phyloP scores from a whole-genome alignment of 2,113 vertebrate species.

The Neolamprologus tretocephalus region DNA sequence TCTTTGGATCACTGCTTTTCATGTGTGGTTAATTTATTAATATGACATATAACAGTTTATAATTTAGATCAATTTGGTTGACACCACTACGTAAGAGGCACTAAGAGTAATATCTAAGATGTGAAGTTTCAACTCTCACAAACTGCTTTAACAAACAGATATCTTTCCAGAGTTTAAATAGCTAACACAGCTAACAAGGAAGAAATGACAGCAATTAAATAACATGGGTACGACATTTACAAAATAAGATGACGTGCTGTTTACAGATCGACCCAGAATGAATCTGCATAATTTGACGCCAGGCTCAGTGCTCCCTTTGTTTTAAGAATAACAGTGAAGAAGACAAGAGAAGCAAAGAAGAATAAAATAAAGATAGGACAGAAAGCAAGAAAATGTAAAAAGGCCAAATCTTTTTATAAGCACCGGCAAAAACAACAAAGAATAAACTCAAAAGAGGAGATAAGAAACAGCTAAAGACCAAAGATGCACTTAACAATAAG shows the following conservation, averaged over 20 bases:
- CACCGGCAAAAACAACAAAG: neutral
- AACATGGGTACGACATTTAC: neutral
- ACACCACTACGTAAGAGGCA: neutral
- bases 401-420: neutral
- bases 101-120: neutral
- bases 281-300: neutral
- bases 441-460: neutral
- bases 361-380: neutral
- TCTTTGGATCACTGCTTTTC: neutral
- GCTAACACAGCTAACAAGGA: neutral
- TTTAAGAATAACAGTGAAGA: neutral
- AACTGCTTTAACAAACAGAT: neutral
- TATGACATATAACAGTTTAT: neutral
- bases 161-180: neutral
- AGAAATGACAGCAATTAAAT: neutral
- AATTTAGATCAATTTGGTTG: neutral
- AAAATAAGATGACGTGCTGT: neutral
- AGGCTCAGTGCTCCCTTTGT: conserved; percentile 20
- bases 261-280: neutral
- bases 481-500: neutral
- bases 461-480: neutral
- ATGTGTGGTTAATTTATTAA: neutral
- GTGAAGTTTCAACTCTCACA: neutral
- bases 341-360: neutral
- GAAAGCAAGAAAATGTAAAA: neutral